phyloP scores from a whole-genome alignment of 2,888 invertebrate genomes.

The Drosophila limbata region DNA sequence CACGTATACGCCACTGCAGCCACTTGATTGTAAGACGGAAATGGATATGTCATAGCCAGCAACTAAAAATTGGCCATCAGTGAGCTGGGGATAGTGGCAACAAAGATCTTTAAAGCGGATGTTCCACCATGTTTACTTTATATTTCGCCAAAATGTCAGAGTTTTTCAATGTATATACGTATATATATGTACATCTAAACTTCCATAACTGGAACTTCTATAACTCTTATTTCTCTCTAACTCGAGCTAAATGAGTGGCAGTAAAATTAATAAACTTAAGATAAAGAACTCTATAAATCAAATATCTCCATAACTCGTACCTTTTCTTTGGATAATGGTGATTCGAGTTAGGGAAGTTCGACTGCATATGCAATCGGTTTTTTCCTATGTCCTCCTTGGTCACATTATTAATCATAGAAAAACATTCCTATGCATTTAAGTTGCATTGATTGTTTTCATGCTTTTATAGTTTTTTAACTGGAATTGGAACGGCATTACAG shows the following conservation, averaged over 20 bases:
- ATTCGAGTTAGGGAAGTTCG: no score
- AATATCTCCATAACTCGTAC: no score
- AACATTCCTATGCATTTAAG: not conserved
- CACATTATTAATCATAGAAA: not conserved
- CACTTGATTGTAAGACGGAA: not conserved
- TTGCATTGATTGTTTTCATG: not conserved
- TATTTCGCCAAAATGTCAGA: no score
- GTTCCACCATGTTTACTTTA: not conserved
- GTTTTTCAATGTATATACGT: no score
- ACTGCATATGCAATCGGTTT: no score
- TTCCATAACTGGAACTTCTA: no score
- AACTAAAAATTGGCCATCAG: not conserved
- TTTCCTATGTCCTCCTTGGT: not conserved
- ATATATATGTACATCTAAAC: no score
- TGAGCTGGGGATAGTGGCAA: not conserved
- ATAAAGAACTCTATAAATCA: no score
- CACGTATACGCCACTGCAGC: conserved; percentile 39
- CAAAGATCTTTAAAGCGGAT: not conserved
- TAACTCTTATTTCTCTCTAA: no score
- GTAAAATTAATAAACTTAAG: no score
- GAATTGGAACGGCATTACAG: not conserved
- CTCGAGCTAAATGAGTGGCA: no score
- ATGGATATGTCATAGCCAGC: conserved; percentile 6
- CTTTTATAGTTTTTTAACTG: not conserved
- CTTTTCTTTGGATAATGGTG: no score